phyloP scores from a whole-genome alignment of 2,113 vertebrate genomes.

The Oophaga pumilio region DNA sequence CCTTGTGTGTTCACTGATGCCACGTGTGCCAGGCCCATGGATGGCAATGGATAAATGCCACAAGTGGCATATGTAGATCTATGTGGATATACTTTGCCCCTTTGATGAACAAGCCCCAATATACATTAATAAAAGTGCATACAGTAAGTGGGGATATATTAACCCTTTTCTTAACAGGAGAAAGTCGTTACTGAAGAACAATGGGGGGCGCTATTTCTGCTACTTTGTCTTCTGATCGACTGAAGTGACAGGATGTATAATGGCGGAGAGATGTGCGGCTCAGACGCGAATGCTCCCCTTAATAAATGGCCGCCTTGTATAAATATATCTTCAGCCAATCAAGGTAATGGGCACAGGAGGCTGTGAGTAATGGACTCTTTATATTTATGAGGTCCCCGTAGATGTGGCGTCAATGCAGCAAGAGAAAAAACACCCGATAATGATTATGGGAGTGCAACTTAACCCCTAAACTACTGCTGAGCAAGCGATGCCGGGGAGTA shows the following conservation, averaged over 20 bases:
- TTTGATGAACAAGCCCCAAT: too few relatives aligned
- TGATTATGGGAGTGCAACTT: slow-evolving; percentile 11
- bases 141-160: not conserved
- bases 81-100: too few relatives aligned
- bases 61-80: too few relatives aligned
- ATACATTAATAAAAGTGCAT: too few relatives aligned
- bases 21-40: too few relatives aligned
- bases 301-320: slow-evolving; percentile 12
- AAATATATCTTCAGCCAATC: slow-evolving; percentile 38
- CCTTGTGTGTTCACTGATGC: too few relatives aligned
- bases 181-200: not conserved
- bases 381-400: slow-evolving; percentile 45
- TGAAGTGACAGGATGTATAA: not conserved
- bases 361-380: slow-evolving; percentile 50
- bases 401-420: not conserved
- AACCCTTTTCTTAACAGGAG: not conserved
- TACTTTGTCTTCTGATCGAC: not conserved
- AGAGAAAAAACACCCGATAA: not conserved
- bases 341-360: slow-evolving; percentile 41
- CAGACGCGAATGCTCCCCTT: not conserved
- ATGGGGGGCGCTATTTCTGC: not conserved
- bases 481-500: not conserved
- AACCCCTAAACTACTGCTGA: not conserved
- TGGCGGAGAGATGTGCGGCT: not conserved
- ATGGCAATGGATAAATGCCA: too few relatives aligned